These are phyloP conservation scores for Geotrypetes seraphini DNA, from an alignment of 2,797 vertebrate genomes.

Conservation along the genomic window DNA sequence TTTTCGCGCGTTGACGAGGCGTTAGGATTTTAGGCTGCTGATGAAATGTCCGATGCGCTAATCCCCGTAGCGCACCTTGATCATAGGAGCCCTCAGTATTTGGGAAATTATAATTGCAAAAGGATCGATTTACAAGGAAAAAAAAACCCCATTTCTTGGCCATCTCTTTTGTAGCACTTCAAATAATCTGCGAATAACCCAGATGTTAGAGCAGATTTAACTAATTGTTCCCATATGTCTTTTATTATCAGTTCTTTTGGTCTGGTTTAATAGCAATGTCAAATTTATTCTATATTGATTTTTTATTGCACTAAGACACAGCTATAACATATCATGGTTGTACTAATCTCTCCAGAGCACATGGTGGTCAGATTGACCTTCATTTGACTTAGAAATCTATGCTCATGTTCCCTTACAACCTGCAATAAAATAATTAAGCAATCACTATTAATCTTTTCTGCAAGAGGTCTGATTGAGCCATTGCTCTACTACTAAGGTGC, in stretches of 20 bases:
- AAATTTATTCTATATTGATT: slow-evolving; percentile 11
- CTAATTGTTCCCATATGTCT: slow-evolving; percentile 8
- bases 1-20: no score
- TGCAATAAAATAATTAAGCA: slow-evolving; percentile 21
- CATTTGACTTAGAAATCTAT: slow-evolving; percentile 20
- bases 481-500: slow-evolving; percentile 12
- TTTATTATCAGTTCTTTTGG: slow-evolving; percentile 11
- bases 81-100: no score
- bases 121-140: no score
- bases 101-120: no score
- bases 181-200: slow-evolving; percentile 6
- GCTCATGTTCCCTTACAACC: slow-evolving; percentile 22
- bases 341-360: slow-evolving; percentile 3
- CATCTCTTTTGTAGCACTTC: no score
- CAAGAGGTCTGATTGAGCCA: slow-evolving; percentile 1
- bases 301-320: not conserved
- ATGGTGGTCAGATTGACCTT: slow-evolving; percentile 17
- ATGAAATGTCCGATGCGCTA: no score
- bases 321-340: not conserved
- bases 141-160: no score
- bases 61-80: no score
- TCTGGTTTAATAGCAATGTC: slow-evolving; percentile 11
- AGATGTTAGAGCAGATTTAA: not conserved
- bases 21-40: no score
- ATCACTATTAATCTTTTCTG: slow-evolving; percentile 12